Percentiles rank a stretch among this genome's conserved stretches.
These are phyloP conservation scores for Clostera curtula DNA, from an alignment of 2,888 invertebrate species.

Conservation along the genomic window DNA sequence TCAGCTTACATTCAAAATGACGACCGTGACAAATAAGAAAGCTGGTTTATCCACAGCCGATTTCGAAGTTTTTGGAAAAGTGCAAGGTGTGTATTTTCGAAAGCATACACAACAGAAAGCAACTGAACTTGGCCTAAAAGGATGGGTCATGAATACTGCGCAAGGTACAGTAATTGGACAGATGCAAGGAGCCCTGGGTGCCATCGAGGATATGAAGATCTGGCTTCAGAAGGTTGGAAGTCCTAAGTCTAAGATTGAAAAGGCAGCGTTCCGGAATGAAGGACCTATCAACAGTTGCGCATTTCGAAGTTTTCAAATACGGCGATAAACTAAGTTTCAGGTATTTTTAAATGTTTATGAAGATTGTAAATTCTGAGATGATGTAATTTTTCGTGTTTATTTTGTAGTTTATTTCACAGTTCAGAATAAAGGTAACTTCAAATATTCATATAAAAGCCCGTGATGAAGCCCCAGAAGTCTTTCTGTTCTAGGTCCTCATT, in stretches of 20 bases:
- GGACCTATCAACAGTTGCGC: conserved; percentile 61
- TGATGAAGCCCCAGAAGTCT: no score
- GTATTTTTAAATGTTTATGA: neutral
- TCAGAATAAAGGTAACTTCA: no score
- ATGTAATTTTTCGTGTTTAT: no score
- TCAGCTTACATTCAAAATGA: conserved; percentile 4
- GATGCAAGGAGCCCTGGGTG: conserved; percentile 74
- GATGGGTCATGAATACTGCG: conserved; percentile 85
- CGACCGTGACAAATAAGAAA: conserved; percentile 34
- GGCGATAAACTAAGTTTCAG: conserved; percentile 33
- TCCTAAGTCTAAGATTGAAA: conserved; percentile 80
- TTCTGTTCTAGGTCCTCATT: no score
- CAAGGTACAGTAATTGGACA: conserved; percentile 80
- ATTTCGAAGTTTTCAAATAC: conserved; percentile 64
- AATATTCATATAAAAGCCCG: no score
- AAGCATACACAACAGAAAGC: conserved; percentile 80
- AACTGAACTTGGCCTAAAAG: conserved; percentile 76
- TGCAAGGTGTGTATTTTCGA: conserved; percentile 74
- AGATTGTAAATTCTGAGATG: neutral
- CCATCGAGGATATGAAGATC: conserved; percentile 76
- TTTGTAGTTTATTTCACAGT: no score
- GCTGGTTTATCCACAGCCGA: conserved; percentile 43
- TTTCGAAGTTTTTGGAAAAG: conserved; percentile 77
- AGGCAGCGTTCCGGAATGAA: conserved; percentile 78
- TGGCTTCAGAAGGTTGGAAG: conserved; percentile 78